A percentile compares a stretch with the other conserved stretches of the same genome.
These are phyloP conservation scores for Lepetodrilus schrolli DNA, from an alignment of 2,888 invertebrate genomes.

Conservation along the genomic window DNA sequence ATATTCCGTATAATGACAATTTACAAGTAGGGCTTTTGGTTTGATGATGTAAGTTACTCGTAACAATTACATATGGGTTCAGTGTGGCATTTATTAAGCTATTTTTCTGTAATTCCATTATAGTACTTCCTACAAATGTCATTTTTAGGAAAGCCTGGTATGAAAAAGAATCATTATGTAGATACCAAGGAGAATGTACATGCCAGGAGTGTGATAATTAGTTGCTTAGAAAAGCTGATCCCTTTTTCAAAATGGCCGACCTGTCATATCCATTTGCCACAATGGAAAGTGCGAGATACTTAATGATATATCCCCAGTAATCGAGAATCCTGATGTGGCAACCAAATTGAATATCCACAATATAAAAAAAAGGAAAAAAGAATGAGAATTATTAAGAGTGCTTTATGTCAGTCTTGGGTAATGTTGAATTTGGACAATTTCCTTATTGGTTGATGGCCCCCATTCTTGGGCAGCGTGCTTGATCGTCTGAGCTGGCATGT, in stretches of 20 bases:
- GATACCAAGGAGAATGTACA: background rate
- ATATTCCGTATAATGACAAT: too few species aligned
- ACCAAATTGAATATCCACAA: constrained; percentile 20
- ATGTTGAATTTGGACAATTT: constrained; percentile 21
- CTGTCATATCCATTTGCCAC: background rate
- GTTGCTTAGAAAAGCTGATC: background rate
- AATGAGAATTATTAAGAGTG: constrained; percentile 13
- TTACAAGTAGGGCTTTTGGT: too few species aligned
- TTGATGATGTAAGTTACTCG: too few species aligned
- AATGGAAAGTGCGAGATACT: background rate
- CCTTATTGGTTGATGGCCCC: background rate
- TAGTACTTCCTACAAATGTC: too few species aligned
- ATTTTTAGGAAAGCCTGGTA: too few species aligned
- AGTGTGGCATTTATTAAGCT: too few species aligned
- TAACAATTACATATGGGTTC: too few species aligned
- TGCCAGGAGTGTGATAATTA: background rate
- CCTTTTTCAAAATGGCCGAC: constrained; percentile 25
- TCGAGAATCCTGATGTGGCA: constrained; percentile 2
- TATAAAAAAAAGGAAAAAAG: background rate
- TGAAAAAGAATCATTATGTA: background rate
- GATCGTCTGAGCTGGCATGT: background rate
- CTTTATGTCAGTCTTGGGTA: constrained; percentile 23
- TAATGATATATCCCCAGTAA: constrained; percentile 18
- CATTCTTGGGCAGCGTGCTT: background rate
- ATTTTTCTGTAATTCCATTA: too few species aligned